Percentiles rank a stretch among this genome's conserved stretches.
Evolutionary conservation across 1,140 invertebrate genomes (phyloP).

Genomic region (Amphibalanus amphitrite): DNA sequence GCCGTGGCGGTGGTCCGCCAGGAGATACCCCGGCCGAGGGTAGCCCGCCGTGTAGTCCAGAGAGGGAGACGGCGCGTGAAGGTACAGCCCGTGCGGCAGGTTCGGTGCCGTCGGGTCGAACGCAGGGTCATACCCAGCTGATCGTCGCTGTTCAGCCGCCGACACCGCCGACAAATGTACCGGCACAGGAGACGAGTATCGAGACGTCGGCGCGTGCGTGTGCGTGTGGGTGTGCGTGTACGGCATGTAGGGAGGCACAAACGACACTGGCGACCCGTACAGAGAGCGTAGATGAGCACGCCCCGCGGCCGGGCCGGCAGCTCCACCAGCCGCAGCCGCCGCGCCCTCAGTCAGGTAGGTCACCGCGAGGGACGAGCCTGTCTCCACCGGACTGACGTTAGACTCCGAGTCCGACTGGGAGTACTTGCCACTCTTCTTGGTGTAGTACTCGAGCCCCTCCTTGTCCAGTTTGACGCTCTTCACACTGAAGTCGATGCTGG

Average conservation of each 20-base stretch:
- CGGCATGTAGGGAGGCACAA: background rate
- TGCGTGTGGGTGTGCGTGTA: background rate
- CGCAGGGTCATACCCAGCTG: background rate
- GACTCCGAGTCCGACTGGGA: slow-evolving; percentile 26
- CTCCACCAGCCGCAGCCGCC: too few species aligned
- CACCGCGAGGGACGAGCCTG: slow-evolving; percentile 16
- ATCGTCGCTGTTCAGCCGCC: background rate
- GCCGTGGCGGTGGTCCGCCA: background rate
- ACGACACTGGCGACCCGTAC: background rate
- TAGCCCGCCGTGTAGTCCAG: background rate
- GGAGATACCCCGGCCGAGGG: background rate
- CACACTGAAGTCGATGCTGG: slow-evolving; percentile 14
- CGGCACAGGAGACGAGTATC: background rate
- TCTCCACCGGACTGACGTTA: slow-evolving; percentile 20
- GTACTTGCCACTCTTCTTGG: slow-evolving; percentile 27
- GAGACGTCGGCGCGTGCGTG: background rate
- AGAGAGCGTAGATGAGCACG: background rate
- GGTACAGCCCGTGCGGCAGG: background rate
- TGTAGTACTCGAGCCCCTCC: slow-evolving; percentile 32
- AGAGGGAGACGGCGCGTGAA: background rate
- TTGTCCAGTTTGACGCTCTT: slow-evolving; percentile 17
- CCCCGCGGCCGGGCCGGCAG: too few species aligned
- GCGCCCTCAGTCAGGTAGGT: slow-evolving; percentile 10
- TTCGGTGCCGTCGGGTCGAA: background rate
- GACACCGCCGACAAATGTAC: background rate